A percentile compares a stretch with the other conserved stretches of the same genome.
These are phyloP conservation scores for Agrochola lota DNA, from an alignment of 2,888 invertebrate genomes.

Conservation along the genomic window DNA sequence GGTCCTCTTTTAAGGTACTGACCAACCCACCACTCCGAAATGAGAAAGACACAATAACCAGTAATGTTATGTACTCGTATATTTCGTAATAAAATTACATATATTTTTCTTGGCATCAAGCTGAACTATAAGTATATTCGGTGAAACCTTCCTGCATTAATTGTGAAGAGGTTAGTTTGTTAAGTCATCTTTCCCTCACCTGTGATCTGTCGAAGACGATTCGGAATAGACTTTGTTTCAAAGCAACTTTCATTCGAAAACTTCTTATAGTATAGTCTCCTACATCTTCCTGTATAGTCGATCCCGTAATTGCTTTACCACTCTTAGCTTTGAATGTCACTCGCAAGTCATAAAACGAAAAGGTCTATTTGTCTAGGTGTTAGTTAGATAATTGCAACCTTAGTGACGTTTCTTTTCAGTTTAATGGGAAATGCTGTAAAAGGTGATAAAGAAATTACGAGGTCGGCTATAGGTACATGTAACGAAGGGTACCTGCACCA, in stretches of 20 bases:
- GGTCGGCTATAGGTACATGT: not conserved
- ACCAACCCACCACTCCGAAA: not conserved
- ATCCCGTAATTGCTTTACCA: not conserved
- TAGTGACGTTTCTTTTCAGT: not conserved
- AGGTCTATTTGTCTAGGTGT: not conserved
- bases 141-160: too few species aligned
- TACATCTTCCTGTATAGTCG: not conserved
- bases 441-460: not conserved
- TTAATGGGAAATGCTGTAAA: not conserved
- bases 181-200: not conserved
- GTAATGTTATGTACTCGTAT: not conserved
- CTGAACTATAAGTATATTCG: too few species aligned
- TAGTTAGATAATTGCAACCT: not conserved
- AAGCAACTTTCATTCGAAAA: not conserved
- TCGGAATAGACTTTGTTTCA: not conserved
- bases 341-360: not conserved
- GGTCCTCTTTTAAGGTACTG: constrained; percentile 4
- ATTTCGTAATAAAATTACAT: not conserved
- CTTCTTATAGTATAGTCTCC: not conserved
- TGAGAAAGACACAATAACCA: not conserved
- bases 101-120: not conserved
- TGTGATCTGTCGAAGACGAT: not conserved
- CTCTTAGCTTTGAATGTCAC: not conserved
- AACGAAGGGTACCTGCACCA: too few species aligned
- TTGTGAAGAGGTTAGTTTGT: not conserved